Evolutionary conservation across 2,888 invertebrate species (phyloP).

Genomic region (Charanyca ferruginea): DNA sequence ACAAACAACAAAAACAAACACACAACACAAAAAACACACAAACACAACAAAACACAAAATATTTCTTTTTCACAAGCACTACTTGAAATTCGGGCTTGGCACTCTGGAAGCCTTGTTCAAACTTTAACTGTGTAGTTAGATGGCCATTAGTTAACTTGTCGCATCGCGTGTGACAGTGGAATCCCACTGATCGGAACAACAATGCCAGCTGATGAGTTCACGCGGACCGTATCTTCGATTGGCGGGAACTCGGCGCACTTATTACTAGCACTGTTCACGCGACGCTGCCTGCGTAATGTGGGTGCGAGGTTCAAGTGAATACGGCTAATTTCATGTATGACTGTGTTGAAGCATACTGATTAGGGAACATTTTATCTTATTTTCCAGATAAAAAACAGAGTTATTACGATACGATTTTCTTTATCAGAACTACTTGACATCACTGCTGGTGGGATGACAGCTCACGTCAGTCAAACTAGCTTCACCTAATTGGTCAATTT

Average conservation of each 20-base stretch:
- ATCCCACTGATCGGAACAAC: slow-evolving; percentile 40
- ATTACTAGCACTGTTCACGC: slow-evolving; percentile 43
- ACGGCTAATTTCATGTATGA: background rate
- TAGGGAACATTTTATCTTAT: background rate
- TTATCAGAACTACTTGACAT: background rate
- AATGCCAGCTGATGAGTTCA: slow-evolving; percentile 64
- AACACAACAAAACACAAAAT: no score
- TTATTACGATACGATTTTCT: background rate
- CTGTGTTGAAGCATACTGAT: background rate
- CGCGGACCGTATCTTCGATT: slow-evolving; percentile 49
- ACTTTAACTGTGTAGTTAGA: no score
- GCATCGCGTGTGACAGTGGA: slow-evolving; percentile 29
- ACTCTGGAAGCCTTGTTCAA: no score
- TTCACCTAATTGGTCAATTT: no score
- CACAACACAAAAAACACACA: no score
- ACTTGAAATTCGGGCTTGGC: no score
- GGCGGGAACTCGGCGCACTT: slow-evolving; percentile 33
- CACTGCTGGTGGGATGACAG: no score
- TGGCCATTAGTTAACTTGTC: background rate
- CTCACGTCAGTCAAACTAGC: no score
- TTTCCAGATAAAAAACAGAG: background rate
- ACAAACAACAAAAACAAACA: no score
- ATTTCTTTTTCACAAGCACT: no score
- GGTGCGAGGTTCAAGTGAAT: background rate
- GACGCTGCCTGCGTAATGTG: slow-evolving; percentile 16